Evolutionary conservation across 2,888 invertebrate species (phyloP), one percentile per base, ranked within the genome.

Genomic region (Troides helena): DNA sequence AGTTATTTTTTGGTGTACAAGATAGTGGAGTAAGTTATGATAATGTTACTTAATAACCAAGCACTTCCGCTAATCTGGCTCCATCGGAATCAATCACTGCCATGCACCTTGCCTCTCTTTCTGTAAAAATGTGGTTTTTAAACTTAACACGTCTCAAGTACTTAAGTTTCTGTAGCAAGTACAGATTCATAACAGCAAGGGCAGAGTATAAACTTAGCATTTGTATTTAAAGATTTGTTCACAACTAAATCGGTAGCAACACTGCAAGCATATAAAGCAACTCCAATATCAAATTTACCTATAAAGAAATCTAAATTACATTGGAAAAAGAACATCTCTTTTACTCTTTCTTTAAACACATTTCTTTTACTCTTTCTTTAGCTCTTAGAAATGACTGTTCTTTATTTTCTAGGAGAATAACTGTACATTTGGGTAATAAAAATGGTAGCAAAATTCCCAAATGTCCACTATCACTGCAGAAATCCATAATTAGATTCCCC

Each of bases 111-210:
- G 95, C 95, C 0, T 98, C 98, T 85, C 97, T 95, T 7, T 91
- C 88, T 4, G 95, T 95, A 78, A 96, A 94, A 0, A 92, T 93
- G 81, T 96, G 95, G 60, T 94, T 92, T n/a, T 91, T 93, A 77
- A 95, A 95, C 58, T 83, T 83, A n/a, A 83, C 81, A 85, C 98
- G 98, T 74, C 97, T 93, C 0, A 99, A 98, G 87, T 98, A 99
- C 0, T 91, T 90, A 62, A 98, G 96, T 94, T 76, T 97, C 95
- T 78, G 97, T 97, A 72, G 95, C 94, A 85, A 96, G 96, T 18
- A 99, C 94, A 3, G 96, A 95, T 1, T 99, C 99, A 88, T 99
- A 99, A 83, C 99, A 99, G 84, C 99, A 99, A 0, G 99, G 99
- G 80, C 98, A 98, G 67, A 97, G 94, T 0, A 98, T 96, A 91